Evolutionary conservation across 2,113 vertebrate species (phyloP).

Genomic region (Labrus mixtus): DNA sequence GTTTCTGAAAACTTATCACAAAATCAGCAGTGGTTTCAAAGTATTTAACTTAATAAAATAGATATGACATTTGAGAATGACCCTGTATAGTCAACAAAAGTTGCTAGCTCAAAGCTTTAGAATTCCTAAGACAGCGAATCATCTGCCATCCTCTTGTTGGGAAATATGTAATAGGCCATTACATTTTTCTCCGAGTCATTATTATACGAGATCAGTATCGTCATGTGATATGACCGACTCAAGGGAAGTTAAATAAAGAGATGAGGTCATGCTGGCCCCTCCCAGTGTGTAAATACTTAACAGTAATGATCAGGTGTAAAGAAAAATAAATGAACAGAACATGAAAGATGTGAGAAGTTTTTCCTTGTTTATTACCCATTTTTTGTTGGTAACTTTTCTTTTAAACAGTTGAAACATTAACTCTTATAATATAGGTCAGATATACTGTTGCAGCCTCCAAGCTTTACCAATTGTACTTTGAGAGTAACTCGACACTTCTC

Average conservation of each 20-base stretch:
- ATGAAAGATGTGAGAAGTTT: neutral
- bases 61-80: too few relatives aligned
- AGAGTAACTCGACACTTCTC: neutral
- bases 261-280: slow-evolving; percentile 36
- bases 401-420: slow-evolving; percentile 11
- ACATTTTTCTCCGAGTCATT: too few relatives aligned
- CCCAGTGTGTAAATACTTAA: slow-evolving; percentile 34
- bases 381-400: neutral
- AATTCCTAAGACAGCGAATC: too few relatives aligned
- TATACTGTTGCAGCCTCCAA: neutral
- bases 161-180: too few relatives aligned
- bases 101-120: too few relatives aligned
- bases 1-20: slow-evolving; percentile 1
- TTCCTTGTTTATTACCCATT: neutral
- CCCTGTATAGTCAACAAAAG: too few relatives aligned
- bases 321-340: neutral
- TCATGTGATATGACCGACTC: slow-evolving; percentile 29
- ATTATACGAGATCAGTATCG: neutral
- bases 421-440: neutral
- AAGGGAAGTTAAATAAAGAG: slow-evolving; percentile 18
- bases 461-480: neutral
- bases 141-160: too few relatives aligned
- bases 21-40: neutral
- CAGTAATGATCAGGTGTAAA: neutral
- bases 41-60: too few relatives aligned